These are phyloP conservation scores for Dicaeum eximium DNA, from an alignment of 2,113 vertebrate species.

Conservation along the genomic window DNA sequence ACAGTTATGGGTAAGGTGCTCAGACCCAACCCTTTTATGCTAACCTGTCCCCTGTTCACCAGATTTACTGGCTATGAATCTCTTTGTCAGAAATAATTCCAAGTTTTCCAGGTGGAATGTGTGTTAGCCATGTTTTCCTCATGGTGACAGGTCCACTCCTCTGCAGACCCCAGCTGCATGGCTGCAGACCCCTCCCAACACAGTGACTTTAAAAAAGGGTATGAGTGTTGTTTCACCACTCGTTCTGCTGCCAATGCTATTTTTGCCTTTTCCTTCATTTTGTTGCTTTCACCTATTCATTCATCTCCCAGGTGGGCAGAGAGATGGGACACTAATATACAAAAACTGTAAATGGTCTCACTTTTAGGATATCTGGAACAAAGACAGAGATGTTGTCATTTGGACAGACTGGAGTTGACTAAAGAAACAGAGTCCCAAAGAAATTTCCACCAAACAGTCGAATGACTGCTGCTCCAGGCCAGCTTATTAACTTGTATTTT, in stretches of 20 bases:
- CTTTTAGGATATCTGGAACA: not conserved
- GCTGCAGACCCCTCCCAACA: not conserved
- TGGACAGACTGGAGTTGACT: not conserved
- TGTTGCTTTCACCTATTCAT: not conserved
- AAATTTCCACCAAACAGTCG: not conserved
- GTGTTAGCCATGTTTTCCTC: not conserved
- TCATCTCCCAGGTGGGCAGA: not conserved
- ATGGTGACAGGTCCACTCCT: not conserved
- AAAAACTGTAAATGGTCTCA: not conserved
- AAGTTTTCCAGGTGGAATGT: not conserved
- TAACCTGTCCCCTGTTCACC: not conserved
- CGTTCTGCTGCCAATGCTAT: not conserved
- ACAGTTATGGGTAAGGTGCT: not conserved
- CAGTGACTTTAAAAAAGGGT: not conserved
- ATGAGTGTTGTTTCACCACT: not conserved
- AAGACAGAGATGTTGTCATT: not conserved
- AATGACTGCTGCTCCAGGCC: not conserved
- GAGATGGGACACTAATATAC: not conserved
- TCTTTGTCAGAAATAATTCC: not conserved
- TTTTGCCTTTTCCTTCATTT: not conserved
- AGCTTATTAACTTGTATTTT: not conserved
- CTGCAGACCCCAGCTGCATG: not conserved
- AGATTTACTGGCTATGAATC: not conserved
- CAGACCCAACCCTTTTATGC: not conserved
- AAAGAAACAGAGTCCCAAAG: not conserved